phyloP scores from a whole-genome alignment of 2,888 invertebrate genomes.

The Abrostola triplasia region DNA sequence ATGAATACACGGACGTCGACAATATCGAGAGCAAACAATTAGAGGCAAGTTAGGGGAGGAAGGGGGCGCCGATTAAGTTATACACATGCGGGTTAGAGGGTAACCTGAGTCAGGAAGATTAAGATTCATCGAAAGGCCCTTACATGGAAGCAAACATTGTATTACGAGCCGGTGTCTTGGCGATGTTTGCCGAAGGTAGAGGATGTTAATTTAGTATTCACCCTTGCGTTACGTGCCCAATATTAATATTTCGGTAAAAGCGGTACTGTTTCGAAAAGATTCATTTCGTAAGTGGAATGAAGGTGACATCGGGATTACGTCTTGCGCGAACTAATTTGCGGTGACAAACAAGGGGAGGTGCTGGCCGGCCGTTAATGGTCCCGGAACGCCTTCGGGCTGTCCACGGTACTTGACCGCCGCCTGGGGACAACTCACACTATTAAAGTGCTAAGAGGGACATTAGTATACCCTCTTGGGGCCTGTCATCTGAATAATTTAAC shows the following conservation, averaged over 20 bases:
- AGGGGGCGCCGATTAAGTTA: slow-evolving; percentile 85
- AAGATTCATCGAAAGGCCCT: slow-evolving; percentile 86
- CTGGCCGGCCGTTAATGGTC: slow-evolving; percentile 74
- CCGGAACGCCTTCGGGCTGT: slow-evolving; percentile 81
- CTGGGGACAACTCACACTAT: slow-evolving; percentile 78
- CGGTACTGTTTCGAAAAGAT: slow-evolving; percentile 66
- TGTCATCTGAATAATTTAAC: slow-evolving; percentile 85
- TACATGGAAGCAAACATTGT: slow-evolving; percentile 87
- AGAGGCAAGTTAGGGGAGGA: slow-evolving; percentile 81
- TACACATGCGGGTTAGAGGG: slow-evolving; percentile 86
- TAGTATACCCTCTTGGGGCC: slow-evolving; percentile 79
- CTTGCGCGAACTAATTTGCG: slow-evolving; percentile 78
- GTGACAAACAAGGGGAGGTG: slow-evolving; percentile 84
- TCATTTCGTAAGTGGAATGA: slow-evolving; percentile 64
- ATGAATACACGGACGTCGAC: slow-evolving; percentile 82
- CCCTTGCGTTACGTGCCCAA: slow-evolving; percentile 76
- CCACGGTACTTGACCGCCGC: slow-evolving; percentile 80
- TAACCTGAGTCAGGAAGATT: slow-evolving; percentile 86
- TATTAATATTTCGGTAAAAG: slow-evolving; percentile 83
- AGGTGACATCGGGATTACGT: slow-evolving; percentile 57
- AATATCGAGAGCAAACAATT: slow-evolving; percentile 88
- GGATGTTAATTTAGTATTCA: slow-evolving; percentile 88
- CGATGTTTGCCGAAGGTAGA: slow-evolving; percentile 85
- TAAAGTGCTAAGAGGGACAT: slow-evolving; percentile 88
- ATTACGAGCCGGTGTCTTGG: slow-evolving; percentile 83